phyloP scores from a whole-genome alignment of 2,113 vertebrate species.

The Thunnus thynnus region DNA sequence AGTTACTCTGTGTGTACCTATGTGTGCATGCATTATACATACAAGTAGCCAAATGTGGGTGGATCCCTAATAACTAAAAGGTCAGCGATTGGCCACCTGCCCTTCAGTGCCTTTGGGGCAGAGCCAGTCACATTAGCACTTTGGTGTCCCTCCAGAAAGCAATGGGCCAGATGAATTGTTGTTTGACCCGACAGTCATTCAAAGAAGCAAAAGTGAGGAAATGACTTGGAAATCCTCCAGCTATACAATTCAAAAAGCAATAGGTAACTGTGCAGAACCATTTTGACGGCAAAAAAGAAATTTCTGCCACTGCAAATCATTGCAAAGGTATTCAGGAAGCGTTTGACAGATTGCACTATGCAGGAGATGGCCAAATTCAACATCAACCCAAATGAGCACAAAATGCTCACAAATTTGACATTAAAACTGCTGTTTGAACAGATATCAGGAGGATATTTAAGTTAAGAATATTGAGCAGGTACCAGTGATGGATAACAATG shows the following conservation, averaged over 20 bases:
- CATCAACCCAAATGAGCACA: slow-evolving; percentile 30
- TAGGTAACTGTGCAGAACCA: slow-evolving; percentile 20
- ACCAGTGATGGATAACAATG: background rate
- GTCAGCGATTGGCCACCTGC: slow-evolving; percentile 60
- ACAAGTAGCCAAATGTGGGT: slow-evolving; percentile 35
- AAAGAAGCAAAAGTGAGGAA: slow-evolving; percentile 45
- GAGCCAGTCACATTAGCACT: slow-evolving; percentile 61
- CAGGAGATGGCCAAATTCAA: slow-evolving; percentile 24
- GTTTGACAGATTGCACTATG: slow-evolving; percentile 36
- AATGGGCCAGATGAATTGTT: slow-evolving; percentile 43
- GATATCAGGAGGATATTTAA: background rate
- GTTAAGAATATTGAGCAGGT: background rate
- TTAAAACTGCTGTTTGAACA: background rate
- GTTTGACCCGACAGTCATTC: slow-evolving; percentile 56
- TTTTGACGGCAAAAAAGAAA: slow-evolving; percentile 30
- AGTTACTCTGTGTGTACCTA: background rate
- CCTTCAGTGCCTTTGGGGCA: slow-evolving; percentile 47
- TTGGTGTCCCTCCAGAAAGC: slow-evolving; percentile 62
- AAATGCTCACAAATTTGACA: slow-evolving; percentile 7
- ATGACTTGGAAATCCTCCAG: slow-evolving; percentile 50
- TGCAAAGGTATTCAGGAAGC: background rate
- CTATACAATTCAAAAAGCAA: slow-evolving; percentile 26
- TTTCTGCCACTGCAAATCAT: slow-evolving; percentile 35
- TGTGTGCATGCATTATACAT: slow-evolving; percentile 17
- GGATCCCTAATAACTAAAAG: slow-evolving; percentile 51